A percentile compares a stretch with the other conserved stretches of the same genome.
Conservation (phyloP, 2,113 vertebrate species). For the Epinephelus fuscoguttatus region DNA sequence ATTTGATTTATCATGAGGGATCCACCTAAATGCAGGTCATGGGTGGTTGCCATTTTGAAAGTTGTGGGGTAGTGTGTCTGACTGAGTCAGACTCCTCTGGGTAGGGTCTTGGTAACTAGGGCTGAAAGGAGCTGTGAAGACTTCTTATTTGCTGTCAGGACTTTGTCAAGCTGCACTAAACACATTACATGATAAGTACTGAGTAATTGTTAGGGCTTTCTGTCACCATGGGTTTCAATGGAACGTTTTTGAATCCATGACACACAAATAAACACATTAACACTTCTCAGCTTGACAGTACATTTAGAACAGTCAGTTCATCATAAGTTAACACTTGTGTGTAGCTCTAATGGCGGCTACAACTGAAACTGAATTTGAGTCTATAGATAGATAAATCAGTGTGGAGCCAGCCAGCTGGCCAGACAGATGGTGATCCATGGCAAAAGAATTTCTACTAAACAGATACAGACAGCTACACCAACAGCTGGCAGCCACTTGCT, state of each 20-base stretch:
- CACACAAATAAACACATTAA: background rate
- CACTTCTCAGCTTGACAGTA: background rate
- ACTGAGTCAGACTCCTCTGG: no score
- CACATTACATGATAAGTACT: background rate
- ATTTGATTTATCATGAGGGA: no score
- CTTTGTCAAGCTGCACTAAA: background rate
- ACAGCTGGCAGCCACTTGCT: constrained; percentile 24
- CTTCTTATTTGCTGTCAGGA: no score
- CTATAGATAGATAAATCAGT: constrained; percentile 44
- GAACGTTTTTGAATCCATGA: background rate
- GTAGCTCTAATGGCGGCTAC: constrained; percentile 4
- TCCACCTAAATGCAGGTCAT: no score
- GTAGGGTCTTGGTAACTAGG: no score
- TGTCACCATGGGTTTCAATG: background rate
- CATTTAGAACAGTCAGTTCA: background rate
- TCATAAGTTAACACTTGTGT: constrained; percentile 4
- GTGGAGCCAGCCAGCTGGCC: constrained; percentile 60
- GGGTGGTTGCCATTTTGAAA: no score
- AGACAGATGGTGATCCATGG: constrained; percentile 61
- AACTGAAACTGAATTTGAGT: constrained; percentile 21
- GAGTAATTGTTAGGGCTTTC: background rate
- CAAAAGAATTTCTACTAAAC: constrained; percentile 49
- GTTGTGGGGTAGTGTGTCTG: no score
- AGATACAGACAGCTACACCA: constrained; percentile 47
- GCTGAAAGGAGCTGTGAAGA: no score